A percentile compares a stretch with the other conserved stretches of the same genome.
These are phyloP conservation scores for Epiblema foenella DNA, from an alignment of 2,888 invertebrate genomes.

Conservation along the genomic window DNA sequence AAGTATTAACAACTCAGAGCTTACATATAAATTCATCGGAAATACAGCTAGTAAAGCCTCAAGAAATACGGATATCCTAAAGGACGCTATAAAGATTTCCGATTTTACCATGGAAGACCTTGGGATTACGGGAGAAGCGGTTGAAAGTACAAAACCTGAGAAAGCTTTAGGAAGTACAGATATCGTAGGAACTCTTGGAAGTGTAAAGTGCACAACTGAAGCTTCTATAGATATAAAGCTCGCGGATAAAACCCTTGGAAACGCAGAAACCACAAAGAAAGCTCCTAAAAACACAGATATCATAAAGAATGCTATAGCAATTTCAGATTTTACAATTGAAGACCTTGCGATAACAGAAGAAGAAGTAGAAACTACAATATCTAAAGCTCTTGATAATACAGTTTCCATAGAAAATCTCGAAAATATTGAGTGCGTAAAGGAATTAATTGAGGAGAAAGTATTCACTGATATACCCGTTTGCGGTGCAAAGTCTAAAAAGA, in stretches of 20 bases:
- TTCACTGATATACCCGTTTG: neutral
- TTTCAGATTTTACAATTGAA: constrained; percentile 21
- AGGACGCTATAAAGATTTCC: constrained; percentile 1
- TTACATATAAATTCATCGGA: neutral
- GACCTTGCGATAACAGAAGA: neutral
- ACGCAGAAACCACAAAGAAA: neutral
- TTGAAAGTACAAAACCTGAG: neutral
- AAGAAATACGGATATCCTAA: constrained; percentile 13
- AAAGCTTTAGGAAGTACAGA: neutral
- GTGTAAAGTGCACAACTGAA: neutral
- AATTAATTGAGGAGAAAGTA: neutral
- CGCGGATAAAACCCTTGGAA: neutral
- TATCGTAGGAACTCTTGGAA: neutral
- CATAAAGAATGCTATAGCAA: constrained; percentile 13
- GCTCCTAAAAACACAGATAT: constrained; percentile 1
- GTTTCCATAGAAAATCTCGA: neutral
- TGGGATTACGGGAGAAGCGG: neutral
- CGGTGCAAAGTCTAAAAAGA: neutral
- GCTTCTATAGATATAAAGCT: neutral
- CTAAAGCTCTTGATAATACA: neutral
- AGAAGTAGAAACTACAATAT: neutral
- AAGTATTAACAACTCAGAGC: neutral
- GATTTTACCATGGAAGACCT: constrained; percentile 11
- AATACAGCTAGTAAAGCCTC: neutral
- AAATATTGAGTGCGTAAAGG: neutral